Base-by-base conservation (phyloP, 2,888 invertebrate genomes). In the Cantharis rufa region DNA sequence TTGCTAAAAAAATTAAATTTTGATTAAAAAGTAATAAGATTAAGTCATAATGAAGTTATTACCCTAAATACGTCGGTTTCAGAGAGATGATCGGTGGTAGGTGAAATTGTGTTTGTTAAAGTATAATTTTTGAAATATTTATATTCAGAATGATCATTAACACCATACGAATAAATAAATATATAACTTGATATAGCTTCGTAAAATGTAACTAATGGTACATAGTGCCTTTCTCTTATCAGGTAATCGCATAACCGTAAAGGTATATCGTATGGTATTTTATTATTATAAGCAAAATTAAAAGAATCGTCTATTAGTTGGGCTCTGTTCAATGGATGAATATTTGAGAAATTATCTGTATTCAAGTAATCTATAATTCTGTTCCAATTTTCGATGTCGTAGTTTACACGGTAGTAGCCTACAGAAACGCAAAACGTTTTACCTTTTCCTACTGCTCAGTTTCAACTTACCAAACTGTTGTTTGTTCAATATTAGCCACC, bases 291-390 rank as follows among this genome's bases (percentile, higher is more conserved):
- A 4, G 93, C 93, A 72, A 93, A 86, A 80, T 91, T 91, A 79
- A 92, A 90, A 3, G 93, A 88, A 85, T 97, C 97, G 82, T 95
- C 94, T 0, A 96, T 87, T 5, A 93, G 83, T 76, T 95, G 94
- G 0, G 94, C 95, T 64, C 96, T 90, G 86, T 94, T 95, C 10
- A 93, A 83, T 0, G 90, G 84, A 76, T 92, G 90, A 72, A 95
- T 93, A 0, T 82, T 83, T 0, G 64, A 28, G 70, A 89, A 89
- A 73, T 89, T 87, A 1, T 90, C 86, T 0, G 78, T 82, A 13
- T 84, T 83, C 69, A 94, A 84, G 4, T 89, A 90, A 0, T 83
- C 81, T 0, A 89, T 87, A 2, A 94, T 85, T 0, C 91, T 89
- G 0, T 88, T 84, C 94, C 94, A 95, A 85, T 94, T 94, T 0